Evolutionary conservation across 2,888 invertebrate genomes (phyloP).

Genomic region (Drosophila demipolita): DNA sequence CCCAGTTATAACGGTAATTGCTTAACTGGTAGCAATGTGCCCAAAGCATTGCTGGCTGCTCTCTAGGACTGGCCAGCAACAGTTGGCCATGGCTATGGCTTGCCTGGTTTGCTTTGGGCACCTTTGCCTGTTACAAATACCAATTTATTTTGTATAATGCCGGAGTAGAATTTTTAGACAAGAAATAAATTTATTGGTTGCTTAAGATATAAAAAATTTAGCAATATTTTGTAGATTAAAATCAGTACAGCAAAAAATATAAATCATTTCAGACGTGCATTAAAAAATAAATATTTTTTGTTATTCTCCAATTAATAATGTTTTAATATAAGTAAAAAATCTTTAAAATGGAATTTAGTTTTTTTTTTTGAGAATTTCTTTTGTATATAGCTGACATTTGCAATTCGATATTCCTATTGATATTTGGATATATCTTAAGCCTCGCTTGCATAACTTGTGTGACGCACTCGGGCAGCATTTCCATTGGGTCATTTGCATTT

Average conservation of each 20-base stretch:
- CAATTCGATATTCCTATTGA: neutral
- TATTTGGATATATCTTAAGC: neutral
- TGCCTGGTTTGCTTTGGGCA: neutral
- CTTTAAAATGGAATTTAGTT: neutral
- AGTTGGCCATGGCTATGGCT: constrained; percentile 21
- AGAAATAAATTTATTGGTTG: neutral
- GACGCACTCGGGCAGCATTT: constrained; percentile 14
- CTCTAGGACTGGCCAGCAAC: constrained; percentile 29
- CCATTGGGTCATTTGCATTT: constrained; percentile 43
- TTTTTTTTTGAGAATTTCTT: neutral
- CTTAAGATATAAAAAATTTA: neutral
- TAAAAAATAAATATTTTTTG: neutral
- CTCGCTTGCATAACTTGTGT: neutral
- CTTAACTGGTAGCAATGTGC: constrained; percentile 42
- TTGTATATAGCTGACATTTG: neutral
- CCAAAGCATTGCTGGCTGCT: constrained; percentile 17
- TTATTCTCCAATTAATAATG: neutral
- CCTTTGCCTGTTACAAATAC: neutral
- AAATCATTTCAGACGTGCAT: no score
- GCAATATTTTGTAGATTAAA: no score
- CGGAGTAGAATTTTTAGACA: neutral
- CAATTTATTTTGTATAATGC: neutral
- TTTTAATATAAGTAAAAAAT: neutral
- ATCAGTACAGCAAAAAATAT: no score
- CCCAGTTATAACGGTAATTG: constrained; percentile 63